Conservation (phyloP, 2,113 vertebrate species). For the Cottus gobio region DNA sequence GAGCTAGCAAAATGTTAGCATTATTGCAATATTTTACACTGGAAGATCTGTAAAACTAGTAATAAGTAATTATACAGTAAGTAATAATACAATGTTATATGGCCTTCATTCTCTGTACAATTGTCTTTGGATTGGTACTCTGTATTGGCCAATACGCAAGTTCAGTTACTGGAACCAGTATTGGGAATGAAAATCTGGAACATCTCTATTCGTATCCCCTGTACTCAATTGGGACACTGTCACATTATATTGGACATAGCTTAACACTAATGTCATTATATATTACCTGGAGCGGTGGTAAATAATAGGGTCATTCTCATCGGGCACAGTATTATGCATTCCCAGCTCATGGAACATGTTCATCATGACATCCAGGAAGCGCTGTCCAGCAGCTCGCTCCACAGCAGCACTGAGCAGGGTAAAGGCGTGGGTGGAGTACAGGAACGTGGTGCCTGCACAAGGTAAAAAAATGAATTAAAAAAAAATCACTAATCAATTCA, state of each 20-base stretch:
- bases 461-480: constrained; percentile 2
- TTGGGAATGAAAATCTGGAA: too few relatives aligned
- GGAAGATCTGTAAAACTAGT: background rate
- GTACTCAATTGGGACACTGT: background rate
- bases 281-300: constrained; percentile 96
- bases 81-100: too few relatives aligned
- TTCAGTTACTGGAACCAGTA: too few relatives aligned
- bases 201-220: background rate
- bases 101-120: background rate
- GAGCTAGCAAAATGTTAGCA: too few relatives aligned
- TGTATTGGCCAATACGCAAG: too few relatives aligned
- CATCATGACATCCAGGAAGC: constrained; percentile 93
- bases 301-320: constrained; percentile 94
- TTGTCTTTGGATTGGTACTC: too few relatives aligned
- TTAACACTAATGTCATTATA: background rate
- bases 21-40: background rate
- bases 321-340: constrained; percentile 92
- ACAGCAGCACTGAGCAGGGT: constrained; percentile 93
- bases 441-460: constrained; percentile 90
- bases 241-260: background rate
- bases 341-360: constrained; percentile 93
- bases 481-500: background rate
- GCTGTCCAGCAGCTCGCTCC: constrained; percentile 90
- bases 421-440: constrained; percentile 97
- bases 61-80: too few relatives aligned